phyloP scores from a whole-genome alignment of 2,888 invertebrate species.

The Hydropsyche betteni region DNA sequence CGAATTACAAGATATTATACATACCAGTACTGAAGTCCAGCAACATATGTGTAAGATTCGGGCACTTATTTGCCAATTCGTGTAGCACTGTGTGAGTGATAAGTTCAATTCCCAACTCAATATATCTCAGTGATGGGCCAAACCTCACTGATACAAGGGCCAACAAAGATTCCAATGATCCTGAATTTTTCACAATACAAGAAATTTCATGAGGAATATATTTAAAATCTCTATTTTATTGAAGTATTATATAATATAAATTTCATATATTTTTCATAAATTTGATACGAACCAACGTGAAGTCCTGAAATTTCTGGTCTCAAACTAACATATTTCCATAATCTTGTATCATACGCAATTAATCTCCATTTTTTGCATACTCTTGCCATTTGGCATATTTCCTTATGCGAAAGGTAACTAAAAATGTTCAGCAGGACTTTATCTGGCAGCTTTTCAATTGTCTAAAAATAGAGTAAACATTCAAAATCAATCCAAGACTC shows the following conservation, averaged over 20 bases:
- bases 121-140: constrained; percentile 86
- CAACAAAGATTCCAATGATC: constrained; percentile 86
- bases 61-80: constrained; percentile 95
- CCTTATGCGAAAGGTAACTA: constrained; percentile 90
- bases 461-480: constrained; percentile 66
- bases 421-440: constrained; percentile 95
- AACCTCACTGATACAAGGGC: constrained; percentile 89
- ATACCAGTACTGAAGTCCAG: constrained; percentile 93
- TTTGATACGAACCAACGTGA: constrained; percentile 71
- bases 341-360: constrained; percentile 91
- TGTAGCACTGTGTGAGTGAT: constrained; percentile 97
- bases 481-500: no score
- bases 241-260: no score
- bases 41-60: constrained; percentile 94
- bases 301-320: constrained; percentile 96
- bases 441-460: constrained; percentile 96
- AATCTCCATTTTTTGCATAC: constrained; percentile 97
- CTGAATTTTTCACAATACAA: constrained; percentile 55
- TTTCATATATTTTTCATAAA: background rate
- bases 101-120: constrained; percentile 93
- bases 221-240: no score
- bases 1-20: constrained; percentile 18
- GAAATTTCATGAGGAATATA: no score
- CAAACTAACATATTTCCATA: constrained; percentile 96
- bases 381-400: constrained; percentile 92